Base-by-base conservation (phyloP, 2,888 invertebrate genomes). In the Tinea trinotella region DNA sequence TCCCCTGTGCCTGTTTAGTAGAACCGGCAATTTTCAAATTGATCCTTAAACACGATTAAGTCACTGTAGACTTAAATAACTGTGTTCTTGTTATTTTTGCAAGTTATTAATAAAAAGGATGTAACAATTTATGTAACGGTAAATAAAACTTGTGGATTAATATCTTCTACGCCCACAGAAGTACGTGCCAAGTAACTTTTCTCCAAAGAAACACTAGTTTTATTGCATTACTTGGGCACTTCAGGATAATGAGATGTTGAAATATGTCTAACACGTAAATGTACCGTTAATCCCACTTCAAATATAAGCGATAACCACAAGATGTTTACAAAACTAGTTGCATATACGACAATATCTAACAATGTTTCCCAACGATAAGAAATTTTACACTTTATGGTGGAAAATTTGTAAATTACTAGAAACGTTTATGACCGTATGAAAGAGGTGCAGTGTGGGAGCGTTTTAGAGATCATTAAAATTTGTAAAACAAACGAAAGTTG, bases 401-500 rank as follows among this genome's bases (percentile, higher is more conserved):
- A 30, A 30, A 30, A 30, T 4, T 30, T 30, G 30, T 30, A 30
- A 30, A 30, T 30, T 30, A 30, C 4, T 30, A 30, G 30, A 22
- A 22, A 4, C 30, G 30, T 30, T 30, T 30, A 30, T 30, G 7
- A n/a, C 30, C n/a, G 7, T 30, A 30, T 30, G 30, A 40, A 40
- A 15, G 40, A 40, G 40, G 2, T 40, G 40, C 3, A 15, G 40
- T 40, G 40, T 40, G 40, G 40, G 40, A 40, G 40, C 12, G 13
- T 40, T n/a, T 40, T 40, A 40, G 15, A 40, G 15, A 12, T 13
- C 12, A 40, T 15, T 40, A 40, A 40, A 40, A n/a, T 13, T 15
- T 30, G 15, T 40, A 40, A 40, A 40, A 40, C 40, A 12, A 40
- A 40, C 13, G 40, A 40, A 40, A 40, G 40, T 40, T 40, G 40